Conservation (phyloP, 35 echinoderm and acorn worm genomes). For the Nesometra sesokonis region DNA sequence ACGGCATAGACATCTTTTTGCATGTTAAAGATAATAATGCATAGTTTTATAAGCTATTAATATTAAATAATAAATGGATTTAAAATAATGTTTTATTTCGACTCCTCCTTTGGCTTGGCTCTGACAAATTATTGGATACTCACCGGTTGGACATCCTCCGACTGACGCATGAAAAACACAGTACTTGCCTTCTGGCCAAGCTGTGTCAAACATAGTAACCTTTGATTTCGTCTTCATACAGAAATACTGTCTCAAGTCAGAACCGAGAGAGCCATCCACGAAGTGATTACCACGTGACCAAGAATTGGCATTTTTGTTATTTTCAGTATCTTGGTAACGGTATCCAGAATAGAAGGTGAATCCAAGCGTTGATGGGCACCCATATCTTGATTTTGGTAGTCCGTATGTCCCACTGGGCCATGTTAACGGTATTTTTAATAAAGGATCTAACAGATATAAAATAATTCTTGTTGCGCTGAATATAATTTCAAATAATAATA, state of each 20-base stretch:
- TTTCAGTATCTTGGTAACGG: constrained; percentile 53
- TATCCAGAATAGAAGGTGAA: constrained; percentile 30
- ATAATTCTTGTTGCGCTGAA: no score
- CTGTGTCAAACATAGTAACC: background rate
- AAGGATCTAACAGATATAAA: no score
- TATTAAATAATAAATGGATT: background rate
- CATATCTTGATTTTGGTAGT: constrained; percentile 21
- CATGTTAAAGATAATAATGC: no score
- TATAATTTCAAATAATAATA: no score
- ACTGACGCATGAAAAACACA: constrained; percentile 18
- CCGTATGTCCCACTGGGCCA: constrained; percentile 65
- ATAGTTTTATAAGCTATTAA: no score
- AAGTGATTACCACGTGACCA: constrained; percentile 12
- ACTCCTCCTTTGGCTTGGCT: background rate
- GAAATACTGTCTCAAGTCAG: constrained; percentile 25
- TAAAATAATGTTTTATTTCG: background rate
- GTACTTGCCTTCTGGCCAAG: constrained; percentile 20
- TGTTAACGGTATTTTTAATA: background rate
- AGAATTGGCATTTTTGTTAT: constrained; percentile 6
- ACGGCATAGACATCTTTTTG: no score
- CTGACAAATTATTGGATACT: background rate
- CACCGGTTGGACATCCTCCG: background rate
- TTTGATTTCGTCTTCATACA: constrained; percentile 24
- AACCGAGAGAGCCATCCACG: background rate
- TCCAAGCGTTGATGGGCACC: constrained; percentile 23